Conservation (phyloP, 2,888 invertebrate genomes). For the Pecten maximus region DNA sequence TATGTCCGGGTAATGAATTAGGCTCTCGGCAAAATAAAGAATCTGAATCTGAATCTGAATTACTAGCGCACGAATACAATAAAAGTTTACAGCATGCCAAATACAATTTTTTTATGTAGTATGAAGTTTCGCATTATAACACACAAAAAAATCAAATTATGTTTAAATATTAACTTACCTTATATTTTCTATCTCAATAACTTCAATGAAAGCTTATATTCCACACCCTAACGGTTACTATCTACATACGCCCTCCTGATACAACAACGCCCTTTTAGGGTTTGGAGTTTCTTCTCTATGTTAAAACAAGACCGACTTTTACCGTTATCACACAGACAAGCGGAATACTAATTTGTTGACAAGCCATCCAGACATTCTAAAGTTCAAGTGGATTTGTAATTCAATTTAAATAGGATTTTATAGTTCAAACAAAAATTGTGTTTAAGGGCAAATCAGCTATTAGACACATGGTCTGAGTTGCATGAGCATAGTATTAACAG, state of each 20-base stretch:
- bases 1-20: too few relatives aligned
- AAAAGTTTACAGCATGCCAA: neutral
- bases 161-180: neutral
- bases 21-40: too few relatives aligned
- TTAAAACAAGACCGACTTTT: neutral
- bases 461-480: neutral
- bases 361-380: neutral
- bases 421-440: neutral
- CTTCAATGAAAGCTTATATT: neutral
- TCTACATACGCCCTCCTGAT: neutral
- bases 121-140: too few relatives aligned
- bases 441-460: neutral
- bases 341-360: conserved; percentile 14
- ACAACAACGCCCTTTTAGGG: neutral
- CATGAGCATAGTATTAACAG: neutral
- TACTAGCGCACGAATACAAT: too few relatives aligned
- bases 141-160: neutral
- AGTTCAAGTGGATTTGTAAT: conserved; percentile 4
- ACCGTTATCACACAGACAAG: neutral
- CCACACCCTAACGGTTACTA: neutral
- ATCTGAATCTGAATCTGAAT: too few relatives aligned
- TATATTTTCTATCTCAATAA: neutral
- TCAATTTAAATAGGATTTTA: neutral
- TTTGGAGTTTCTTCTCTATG: neutral
- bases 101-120: neutral